A percentile compares a stretch with the other conserved stretches of the same genome.
These are phyloP conservation scores for Hormiphora californensis DNA, from an alignment of 37 sponge, comb jelly and placozoan species.

Conservation along the genomic window DNA sequence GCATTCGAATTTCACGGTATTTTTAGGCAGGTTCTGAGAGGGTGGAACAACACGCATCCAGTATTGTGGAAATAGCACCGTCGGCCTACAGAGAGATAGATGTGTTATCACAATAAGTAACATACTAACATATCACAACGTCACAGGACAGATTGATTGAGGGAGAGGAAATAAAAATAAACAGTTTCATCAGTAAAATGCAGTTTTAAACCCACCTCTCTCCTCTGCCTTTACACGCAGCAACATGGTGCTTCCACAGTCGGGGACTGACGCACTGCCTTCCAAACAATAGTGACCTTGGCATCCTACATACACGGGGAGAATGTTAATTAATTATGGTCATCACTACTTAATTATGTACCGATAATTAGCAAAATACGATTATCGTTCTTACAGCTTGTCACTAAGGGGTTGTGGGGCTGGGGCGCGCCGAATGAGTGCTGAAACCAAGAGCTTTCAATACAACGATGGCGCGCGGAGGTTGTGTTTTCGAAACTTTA, in stretches of 20 bases:
- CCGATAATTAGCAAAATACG: too few relatives aligned
- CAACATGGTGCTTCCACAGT: conserved; percentile 29
- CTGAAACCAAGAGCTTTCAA: too few relatives aligned
- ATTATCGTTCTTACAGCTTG: too few relatives aligned
- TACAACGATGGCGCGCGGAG: too few relatives aligned
- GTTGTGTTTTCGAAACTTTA: too few relatives aligned
- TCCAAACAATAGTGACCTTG: conserved; percentile 26
- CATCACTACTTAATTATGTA: too few relatives aligned
- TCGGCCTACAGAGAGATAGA: background rate
- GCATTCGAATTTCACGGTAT: conserved; percentile 44
- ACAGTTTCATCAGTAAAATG: background rate
- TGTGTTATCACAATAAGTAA: background rate
- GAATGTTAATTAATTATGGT: background rate
- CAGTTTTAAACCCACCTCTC: background rate
- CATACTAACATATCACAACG: background rate
- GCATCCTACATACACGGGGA: background rate
- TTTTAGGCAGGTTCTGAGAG: background rate
- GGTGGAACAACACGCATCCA: conserved; percentile 49
- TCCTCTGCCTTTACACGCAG: background rate
- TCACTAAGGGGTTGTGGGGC: too few relatives aligned
- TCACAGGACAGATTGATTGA: background rate
- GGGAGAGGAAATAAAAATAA: background rate
- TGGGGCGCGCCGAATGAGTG: too few relatives aligned
- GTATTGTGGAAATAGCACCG: conserved; percentile 23
- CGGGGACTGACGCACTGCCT: background rate